These are phyloP conservation scores for Melanogrammus aeglefinus DNA, from an alignment of 2,797 vertebrate species.

Conservation along the genomic window DNA sequence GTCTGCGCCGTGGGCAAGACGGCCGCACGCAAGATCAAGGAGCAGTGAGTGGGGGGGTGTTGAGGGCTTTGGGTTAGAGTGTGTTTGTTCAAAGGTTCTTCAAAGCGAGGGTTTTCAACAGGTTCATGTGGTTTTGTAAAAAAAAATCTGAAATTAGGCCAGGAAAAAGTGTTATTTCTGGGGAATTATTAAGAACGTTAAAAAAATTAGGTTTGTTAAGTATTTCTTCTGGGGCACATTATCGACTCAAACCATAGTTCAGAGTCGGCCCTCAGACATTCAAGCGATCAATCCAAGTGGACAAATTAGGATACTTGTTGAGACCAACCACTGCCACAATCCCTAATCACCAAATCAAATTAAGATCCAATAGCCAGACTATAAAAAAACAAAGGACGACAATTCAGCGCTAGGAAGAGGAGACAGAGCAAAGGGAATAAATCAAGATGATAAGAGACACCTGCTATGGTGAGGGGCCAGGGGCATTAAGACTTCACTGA, in stretches of 20 bases:
- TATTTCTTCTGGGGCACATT: neutral
- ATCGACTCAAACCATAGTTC: neutral
- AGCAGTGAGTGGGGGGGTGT: slow-evolving; percentile 80
- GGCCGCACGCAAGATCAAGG: slow-evolving; percentile 89
- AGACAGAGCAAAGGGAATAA: neutral
- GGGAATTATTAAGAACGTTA: neutral
- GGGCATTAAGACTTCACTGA: neutral
- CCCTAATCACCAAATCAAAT: neutral
- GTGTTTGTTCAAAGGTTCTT: too few species aligned
- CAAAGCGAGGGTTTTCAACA: neutral
- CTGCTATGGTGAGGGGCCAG: neutral
- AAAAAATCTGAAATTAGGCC: too few species aligned
- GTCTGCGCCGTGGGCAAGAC: slow-evolving; percentile 86
- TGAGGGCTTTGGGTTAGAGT: too few species aligned
- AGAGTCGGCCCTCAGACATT: neutral
- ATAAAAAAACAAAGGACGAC: neutral
- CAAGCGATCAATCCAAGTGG: neutral
- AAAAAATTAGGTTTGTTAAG: too few species aligned
- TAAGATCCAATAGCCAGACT: neutral
- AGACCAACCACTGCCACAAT: neutral
- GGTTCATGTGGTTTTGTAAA: too few species aligned
- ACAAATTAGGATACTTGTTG: neutral
- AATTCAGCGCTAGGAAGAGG: neutral
- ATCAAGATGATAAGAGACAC: neutral
- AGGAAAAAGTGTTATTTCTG: neutral